phyloP scores from a whole-genome alignment of 2,888 invertebrate genomes.

The Molorchus minor region DNA sequence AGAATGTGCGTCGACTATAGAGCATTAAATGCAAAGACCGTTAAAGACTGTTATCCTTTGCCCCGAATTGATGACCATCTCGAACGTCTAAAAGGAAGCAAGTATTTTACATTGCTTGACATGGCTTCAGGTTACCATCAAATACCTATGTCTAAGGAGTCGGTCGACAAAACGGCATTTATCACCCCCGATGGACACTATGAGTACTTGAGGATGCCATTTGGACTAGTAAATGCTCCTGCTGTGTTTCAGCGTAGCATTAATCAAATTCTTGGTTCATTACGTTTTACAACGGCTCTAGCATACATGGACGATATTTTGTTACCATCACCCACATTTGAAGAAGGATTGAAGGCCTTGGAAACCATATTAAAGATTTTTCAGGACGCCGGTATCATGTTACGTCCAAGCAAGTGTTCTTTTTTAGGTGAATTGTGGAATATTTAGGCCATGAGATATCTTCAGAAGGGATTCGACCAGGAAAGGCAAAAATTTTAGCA shows the following conservation, averaged over 20 bases:
- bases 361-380: conserved; percentile 14
- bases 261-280: conserved; percentile 25
- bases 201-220: conserved; percentile 53
- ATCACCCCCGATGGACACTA: conserved; percentile 52
- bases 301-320: conserved; percentile 46
- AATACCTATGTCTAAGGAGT: conserved; percentile 46
- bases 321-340: conserved; percentile 37
- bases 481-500: conserved; percentile 5
- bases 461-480: conserved; percentile 11
- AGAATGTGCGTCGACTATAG: conserved; percentile 40
- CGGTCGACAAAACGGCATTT: conserved; percentile 40
- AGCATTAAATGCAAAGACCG: conserved; percentile 41
- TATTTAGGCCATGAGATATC: conserved; percentile 27
- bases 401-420: conserved; percentile 21
- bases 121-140: conserved; percentile 50
- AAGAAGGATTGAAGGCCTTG: conserved; percentile 30
- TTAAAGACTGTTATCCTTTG: conserved; percentile 44
- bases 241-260: conserved; percentile 51
- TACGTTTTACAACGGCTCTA: conserved; percentile 28
- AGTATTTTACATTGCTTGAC: conserved; percentile 47
- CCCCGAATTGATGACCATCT: conserved; percentile 45
- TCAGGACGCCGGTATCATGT: conserved; percentile 1
- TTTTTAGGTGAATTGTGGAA: conserved; percentile 20
- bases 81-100: conserved; percentile 39
- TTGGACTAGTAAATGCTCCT: conserved; percentile 53